Evolutionary conservation across 2,797 vertebrate genomes (phyloP).

Genomic region (Phalloptychus januarius): DNA sequence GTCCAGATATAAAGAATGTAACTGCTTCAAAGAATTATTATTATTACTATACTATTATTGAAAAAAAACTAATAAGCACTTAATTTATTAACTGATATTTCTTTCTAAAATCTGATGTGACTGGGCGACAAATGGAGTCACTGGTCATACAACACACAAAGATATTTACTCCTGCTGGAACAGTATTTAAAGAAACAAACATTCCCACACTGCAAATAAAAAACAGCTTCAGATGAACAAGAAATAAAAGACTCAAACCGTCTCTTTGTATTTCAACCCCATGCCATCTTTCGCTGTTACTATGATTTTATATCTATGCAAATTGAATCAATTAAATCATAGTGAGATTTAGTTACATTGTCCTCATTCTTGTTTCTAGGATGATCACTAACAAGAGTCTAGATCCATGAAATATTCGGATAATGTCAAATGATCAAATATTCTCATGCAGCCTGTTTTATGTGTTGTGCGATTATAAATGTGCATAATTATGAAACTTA

Average conservation of each 20-base stretch:
- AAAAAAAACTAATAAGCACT: conserved; percentile 5
- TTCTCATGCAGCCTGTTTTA: background rate
- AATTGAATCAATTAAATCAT: background rate
- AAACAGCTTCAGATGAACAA: background rate
- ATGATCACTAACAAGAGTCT: too few species aligned
- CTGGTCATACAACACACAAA: background rate
- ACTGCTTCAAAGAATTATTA: conserved; percentile 3
- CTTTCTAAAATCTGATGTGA: background rate
- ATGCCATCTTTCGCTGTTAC: background rate
- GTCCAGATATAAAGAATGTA: conserved; percentile 7
- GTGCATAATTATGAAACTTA: conserved; percentile 11
- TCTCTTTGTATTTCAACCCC: background rate
- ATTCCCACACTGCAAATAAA: background rate
- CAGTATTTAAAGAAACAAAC: background rate
- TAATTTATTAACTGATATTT: background rate
- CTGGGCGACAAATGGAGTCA: background rate
- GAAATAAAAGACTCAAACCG: background rate
- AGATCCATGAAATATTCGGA: background rate
- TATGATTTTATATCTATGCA: background rate
- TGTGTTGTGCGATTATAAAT: background rate
- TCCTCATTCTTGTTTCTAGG: background rate
- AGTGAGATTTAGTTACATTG: background rate
- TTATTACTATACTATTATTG: conserved; percentile 11
- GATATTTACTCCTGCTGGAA: background rate
- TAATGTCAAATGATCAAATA: background rate